A percentile compares a stretch with the other conserved stretches of the same genome.
Conservation (phyloP, 64 coral and sea anemone genomes). For the Montipora efflorescens region DNA sequence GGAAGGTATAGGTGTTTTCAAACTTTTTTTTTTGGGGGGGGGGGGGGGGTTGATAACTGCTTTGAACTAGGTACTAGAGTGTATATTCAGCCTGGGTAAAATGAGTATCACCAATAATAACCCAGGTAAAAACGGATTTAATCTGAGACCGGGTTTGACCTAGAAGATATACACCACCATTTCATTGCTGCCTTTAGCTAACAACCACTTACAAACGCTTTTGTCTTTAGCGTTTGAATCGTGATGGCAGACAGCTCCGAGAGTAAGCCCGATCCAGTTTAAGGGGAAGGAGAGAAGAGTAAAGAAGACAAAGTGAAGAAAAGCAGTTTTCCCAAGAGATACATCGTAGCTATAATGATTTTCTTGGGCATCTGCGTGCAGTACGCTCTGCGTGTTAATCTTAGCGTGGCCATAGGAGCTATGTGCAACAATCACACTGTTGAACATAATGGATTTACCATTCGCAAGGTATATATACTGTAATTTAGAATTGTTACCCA, state of each 20-base stretch:
- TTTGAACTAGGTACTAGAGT: too few relatives aligned
- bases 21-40: too few relatives aligned
- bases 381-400: conserved; percentile 93
- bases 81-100: too few relatives aligned
- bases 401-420: conserved; percentile 93
- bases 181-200: too few relatives aligned
- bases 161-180: too few relatives aligned
- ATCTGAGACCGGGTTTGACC: too few relatives aligned
- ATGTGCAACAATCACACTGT: conserved; percentile 97
- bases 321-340: conserved; percentile 90
- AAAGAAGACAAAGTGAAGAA: conserved; percentile 43
- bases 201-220: background rate
- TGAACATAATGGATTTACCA: conserved; percentile 95
- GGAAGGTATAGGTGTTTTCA: too few relatives aligned
- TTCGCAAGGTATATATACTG: conserved; percentile 76
- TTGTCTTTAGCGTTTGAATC: background rate
- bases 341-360: conserved; percentile 91
- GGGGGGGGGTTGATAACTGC: too few relatives aligned
- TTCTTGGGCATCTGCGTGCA: conserved; percentile 96
- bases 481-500: too few relatives aligned
- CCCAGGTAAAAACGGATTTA: too few relatives aligned
- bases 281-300: conserved; percentile 57
- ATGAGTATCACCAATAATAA: too few relatives aligned
- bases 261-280: conserved; percentile 63
- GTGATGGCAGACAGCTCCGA: conserved; percentile 12